phyloP scores from a whole-genome alignment of 1,140 invertebrate species.

The Sogatella furcifera region DNA sequence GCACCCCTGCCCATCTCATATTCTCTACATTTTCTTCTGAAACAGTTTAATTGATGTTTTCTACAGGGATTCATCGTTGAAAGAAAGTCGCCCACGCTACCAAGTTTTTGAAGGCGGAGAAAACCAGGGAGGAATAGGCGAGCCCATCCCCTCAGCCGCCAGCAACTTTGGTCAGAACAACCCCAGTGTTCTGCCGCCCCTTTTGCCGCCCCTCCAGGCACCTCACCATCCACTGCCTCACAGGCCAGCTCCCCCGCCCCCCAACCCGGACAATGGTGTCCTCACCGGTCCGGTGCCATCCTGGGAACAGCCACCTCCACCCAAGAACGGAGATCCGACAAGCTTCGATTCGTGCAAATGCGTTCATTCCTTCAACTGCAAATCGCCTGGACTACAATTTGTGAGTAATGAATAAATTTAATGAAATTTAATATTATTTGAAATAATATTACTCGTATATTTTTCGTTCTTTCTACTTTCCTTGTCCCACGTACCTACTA shows the following conservation, averaged over 20 bases:
- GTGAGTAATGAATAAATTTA: constrained; percentile 30
- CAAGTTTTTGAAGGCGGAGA: constrained; percentile 6
- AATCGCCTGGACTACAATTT: constrained; percentile 39
- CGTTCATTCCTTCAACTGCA: constrained; percentile 43
- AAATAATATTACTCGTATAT: neutral
- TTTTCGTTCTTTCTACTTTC: too few species aligned
- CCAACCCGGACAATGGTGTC: constrained; percentile 18
- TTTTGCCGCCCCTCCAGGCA: neutral
- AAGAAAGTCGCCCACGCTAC: neutral
- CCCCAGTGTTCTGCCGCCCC: neutral
- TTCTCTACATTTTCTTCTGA: too few species aligned
- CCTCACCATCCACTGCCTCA: neutral
- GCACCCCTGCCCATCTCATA: too few species aligned
- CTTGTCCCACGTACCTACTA: too few species aligned
- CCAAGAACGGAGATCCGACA: constrained; percentile 27
- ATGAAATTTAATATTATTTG: too few species aligned
- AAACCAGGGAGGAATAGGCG: neutral
- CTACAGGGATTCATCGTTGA: neutral
- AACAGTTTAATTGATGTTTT: neutral
- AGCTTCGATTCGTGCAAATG: constrained; percentile 41
- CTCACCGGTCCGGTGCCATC: constrained; percentile 35
- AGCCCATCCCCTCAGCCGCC: neutral
- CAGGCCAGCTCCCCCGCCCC: neutral
- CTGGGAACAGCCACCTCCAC: constrained; percentile 33
- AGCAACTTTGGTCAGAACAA: neutral